Percentiles rank a stretch among this genome's conserved stretches.
These are phyloP conservation scores for Labeo catla DNA, from an alignment of 2,113 vertebrate species.

Conservation along the genomic window DNA sequence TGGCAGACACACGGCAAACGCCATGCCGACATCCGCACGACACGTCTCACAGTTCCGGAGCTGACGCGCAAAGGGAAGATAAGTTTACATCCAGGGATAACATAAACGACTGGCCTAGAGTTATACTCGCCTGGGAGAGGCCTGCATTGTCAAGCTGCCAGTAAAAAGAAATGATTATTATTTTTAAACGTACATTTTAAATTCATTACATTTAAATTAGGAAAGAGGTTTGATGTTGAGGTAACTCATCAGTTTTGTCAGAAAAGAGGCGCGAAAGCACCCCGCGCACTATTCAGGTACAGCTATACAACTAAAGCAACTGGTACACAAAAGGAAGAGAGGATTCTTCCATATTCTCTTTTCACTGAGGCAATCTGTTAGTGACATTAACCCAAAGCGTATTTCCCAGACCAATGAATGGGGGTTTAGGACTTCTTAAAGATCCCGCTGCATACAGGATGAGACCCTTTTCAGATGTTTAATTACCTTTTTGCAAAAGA, in stretches of 20 bases:
- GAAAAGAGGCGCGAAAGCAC: slow-evolving; percentile 51
- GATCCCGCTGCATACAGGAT: slow-evolving; percentile 91
- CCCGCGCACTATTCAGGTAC: slow-evolving; percentile 23
- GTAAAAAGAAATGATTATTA: background rate
- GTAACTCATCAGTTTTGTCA: background rate
- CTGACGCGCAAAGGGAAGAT: slow-evolving; percentile 67
- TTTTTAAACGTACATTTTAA: background rate
- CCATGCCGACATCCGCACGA: slow-evolving; percentile 60
- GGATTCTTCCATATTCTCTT: slow-evolving; percentile 83
- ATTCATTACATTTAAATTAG: background rate
- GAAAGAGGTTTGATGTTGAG: background rate
- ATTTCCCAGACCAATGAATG: slow-evolving; percentile 86
- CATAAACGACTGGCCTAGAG: slow-evolving; percentile 44
- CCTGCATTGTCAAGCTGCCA: background rate
- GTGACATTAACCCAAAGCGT: slow-evolving; percentile 84
- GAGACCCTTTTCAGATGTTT: slow-evolving; percentile 85
- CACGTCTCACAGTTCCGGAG: slow-evolving; percentile 59
- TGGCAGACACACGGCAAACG: slow-evolving; percentile 73
- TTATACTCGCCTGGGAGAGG: background rate
- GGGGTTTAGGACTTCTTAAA: slow-evolving; percentile 77
- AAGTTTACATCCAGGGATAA: slow-evolving; percentile 68
- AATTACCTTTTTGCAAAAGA: slow-evolving; percentile 86
- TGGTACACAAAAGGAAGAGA: slow-evolving; percentile 81
- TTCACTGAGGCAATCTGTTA: slow-evolving; percentile 81
- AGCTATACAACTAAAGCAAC: slow-evolving; percentile 76